phyloP scores from a whole-genome alignment of 2,888 invertebrate species.

The Anodontia alba region DNA sequence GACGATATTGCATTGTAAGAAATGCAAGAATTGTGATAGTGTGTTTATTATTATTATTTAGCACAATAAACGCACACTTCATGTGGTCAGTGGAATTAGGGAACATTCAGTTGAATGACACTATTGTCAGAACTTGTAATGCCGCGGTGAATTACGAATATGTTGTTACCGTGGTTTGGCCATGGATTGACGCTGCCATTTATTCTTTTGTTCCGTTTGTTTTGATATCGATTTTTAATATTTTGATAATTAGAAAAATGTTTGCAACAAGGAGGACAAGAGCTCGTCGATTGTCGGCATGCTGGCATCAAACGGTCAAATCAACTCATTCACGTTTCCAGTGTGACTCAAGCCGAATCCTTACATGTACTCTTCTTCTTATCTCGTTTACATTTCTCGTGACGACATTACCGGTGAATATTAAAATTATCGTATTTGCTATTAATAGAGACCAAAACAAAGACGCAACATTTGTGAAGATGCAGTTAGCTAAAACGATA shows the following conservation, averaged over 20 bases:
- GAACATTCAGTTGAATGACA: slow-evolving; percentile 26
- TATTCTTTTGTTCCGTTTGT: slow-evolving; percentile 82
- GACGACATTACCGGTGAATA: slow-evolving; percentile 80
- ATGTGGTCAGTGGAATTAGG: slow-evolving; percentile 70
- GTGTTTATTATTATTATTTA: slow-evolving; percentile 51
- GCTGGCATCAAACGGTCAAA: slow-evolving; percentile 1
- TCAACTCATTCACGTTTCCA: background rate
- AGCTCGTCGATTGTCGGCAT: slow-evolving; percentile 34
- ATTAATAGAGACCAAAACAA: slow-evolving; percentile 46
- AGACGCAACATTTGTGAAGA: slow-evolving; percentile 48
- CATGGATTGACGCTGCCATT: slow-evolving; percentile 80
- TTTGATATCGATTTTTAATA: slow-evolving; percentile 66
- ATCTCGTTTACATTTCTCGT: slow-evolving; percentile 81
- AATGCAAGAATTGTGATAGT: slow-evolving; percentile 68
- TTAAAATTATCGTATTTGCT: slow-evolving; percentile 68
- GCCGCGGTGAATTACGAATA: slow-evolving; percentile 55
- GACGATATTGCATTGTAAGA: slow-evolving; percentile 66
- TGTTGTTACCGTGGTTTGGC: slow-evolving; percentile 75
- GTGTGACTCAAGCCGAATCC: slow-evolving; percentile 61
- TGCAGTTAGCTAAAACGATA: slow-evolving; percentile 71
- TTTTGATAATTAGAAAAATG: slow-evolving; percentile 55
- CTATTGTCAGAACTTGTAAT: slow-evolving; percentile 49
- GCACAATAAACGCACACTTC: slow-evolving; percentile 71
- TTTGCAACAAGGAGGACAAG: slow-evolving; percentile 43
- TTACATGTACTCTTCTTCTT: slow-evolving; percentile 81